Evolutionary conservation across 2,797 vertebrate species (phyloP).

Genomic region (Sciaenops ocellatus): DNA sequence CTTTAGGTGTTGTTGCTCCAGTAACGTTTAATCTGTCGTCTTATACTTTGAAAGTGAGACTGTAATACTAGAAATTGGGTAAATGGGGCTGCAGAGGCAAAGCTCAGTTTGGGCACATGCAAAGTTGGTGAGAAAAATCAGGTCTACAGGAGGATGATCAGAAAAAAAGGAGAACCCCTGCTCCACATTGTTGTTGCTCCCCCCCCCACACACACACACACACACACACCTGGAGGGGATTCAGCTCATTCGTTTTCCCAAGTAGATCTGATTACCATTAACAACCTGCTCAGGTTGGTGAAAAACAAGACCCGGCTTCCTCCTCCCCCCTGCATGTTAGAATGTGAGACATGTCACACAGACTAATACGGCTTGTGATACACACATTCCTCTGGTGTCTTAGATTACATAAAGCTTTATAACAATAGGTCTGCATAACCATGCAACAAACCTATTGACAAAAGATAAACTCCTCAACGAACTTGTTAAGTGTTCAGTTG

Average conservation of each 20-base stretch:
- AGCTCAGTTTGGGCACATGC: constrained; percentile 15
- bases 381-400: constrained; percentile 51
- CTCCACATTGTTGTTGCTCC: constrained; percentile 39
- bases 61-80: constrained; percentile 4
- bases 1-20: neutral
- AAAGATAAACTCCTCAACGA: neutral
- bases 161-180: constrained; percentile 20
- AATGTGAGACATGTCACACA: constrained; percentile 55
- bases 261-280: constrained; percentile 81
- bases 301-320: constrained; percentile 64
- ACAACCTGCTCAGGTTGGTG: constrained; percentile 70
- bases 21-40: neutral
- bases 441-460: neutral
- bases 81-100: neutral
- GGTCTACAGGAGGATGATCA: constrained; percentile 30
- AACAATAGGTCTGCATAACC: neutral
- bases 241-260: constrained; percentile 80
- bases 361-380: constrained; percentile 29
- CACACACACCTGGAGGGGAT: constrained; percentile 35
- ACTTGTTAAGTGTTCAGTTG: too few relatives aligned
- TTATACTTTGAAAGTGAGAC: neutral
- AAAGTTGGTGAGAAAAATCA: constrained; percentile 38
- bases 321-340: constrained; percentile 31
- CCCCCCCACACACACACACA: constrained; percentile 16
- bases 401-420: constrained; percentile 27